Percentiles rank a stretch among this genome's conserved stretches.
These are phyloP conservation scores for Myoxocephalus aenaeus DNA, from an alignment of 2,797 vertebrate genomes.

Conservation along the genomic window DNA sequence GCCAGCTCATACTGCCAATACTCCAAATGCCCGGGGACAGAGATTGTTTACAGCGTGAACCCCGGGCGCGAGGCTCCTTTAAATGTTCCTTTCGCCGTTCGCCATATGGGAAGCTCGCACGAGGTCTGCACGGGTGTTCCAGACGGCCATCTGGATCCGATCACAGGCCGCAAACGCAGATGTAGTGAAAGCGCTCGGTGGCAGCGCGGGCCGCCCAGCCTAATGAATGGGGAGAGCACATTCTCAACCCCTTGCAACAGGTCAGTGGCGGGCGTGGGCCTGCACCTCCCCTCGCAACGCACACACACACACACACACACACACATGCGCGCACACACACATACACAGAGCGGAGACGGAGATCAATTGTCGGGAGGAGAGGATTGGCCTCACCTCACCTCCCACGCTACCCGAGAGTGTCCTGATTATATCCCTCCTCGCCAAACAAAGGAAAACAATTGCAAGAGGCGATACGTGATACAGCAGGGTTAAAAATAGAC, in stretches of 20 bases:
- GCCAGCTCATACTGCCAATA: background rate
- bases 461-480: slow-evolving; percentile 76
- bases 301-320: slow-evolving; percentile 22
- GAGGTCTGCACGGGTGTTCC: slow-evolving; percentile 87
- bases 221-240: slow-evolving; percentile 53
- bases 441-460: slow-evolving; percentile 66
- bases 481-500: slow-evolving; percentile 83
- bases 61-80: slow-evolving; percentile 78
- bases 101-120: slow-evolving; percentile 88
- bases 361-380: slow-evolving; percentile 45
- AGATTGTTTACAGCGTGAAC: slow-evolving; percentile 72
- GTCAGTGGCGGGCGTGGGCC: slow-evolving; percentile 35
- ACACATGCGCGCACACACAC: slow-evolving; percentile 29
- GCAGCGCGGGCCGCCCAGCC: slow-evolving; percentile 62
- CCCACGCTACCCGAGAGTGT: slow-evolving; percentile 62
- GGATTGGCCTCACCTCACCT: slow-evolving; percentile 48
- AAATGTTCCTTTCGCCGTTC: slow-evolving; percentile 82
- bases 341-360: slow-evolving; percentile 12
- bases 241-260: slow-evolving; percentile 40
- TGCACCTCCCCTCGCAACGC: slow-evolving; percentile 15
- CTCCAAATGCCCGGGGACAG: background rate
- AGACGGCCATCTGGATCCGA: slow-evolving; percentile 92
- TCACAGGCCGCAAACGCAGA: slow-evolving; percentile 76
- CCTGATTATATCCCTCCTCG: slow-evolving; percentile 71
- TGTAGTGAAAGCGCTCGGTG: slow-evolving; percentile 79